Percentiles rank a stretch among this genome's conserved stretches.
Conservation (phyloP, 2,797 vertebrate genomes). For the Chrysocyon brachyurus region DNA sequence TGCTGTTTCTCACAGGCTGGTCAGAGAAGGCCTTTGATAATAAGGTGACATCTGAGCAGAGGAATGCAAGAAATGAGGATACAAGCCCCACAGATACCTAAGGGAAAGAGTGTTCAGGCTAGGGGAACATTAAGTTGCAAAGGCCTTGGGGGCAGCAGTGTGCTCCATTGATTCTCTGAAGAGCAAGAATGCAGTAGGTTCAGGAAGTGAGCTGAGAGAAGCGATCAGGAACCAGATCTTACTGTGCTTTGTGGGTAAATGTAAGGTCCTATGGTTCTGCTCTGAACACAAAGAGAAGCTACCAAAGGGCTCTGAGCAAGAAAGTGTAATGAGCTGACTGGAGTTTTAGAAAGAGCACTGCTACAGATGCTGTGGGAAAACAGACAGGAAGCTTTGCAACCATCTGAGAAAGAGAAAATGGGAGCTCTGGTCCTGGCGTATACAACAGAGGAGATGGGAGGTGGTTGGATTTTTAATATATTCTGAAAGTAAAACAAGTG, state of each 20-base stretch:
- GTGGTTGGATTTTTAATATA: background rate
- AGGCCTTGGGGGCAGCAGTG: slow-evolving; percentile 42
- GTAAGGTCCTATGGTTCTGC: background rate
- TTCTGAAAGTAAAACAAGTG: background rate
- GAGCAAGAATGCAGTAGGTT: background rate
- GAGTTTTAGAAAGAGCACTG: background rate
- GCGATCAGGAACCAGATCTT: background rate
- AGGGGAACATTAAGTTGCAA: background rate
- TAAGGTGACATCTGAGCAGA: background rate
- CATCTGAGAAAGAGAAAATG: background rate
- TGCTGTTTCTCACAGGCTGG: no score
- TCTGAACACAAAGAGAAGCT: background rate
- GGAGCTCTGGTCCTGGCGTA: rapidly evolving
- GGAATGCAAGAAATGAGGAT: background rate
- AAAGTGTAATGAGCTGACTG: background rate
- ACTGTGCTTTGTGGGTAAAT: background rate
- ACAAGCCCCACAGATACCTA: background rate
- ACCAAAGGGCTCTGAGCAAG: background rate
- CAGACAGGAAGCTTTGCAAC: rapidly evolving
- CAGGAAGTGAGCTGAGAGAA: background rate
- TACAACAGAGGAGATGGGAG: background rate
- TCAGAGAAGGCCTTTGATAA: background rate
- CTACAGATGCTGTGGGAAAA: background rate
- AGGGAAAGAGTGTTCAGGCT: background rate
- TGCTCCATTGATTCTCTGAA: background rate